Percentiles rank a stretch among this genome's conserved stretches.
phyloP scores from a whole-genome alignment of 2,113 vertebrate genomes.

The Sinosuthora webbiana region DNA sequence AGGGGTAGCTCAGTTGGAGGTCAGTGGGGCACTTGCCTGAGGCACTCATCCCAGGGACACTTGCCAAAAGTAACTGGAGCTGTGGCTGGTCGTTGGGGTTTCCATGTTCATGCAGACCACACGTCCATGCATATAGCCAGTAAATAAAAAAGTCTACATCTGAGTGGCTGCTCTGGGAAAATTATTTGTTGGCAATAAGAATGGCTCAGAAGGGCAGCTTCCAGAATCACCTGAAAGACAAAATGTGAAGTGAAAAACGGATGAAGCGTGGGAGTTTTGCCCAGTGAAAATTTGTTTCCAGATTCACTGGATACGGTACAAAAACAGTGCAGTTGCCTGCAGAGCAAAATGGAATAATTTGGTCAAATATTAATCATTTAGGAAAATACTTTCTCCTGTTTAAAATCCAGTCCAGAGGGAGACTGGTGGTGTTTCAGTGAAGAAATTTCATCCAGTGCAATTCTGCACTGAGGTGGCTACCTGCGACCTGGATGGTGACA shows the following conservation, averaged over 20 bases:
- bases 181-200: background rate
- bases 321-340: background rate
- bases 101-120: background rate
- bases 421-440: background rate
- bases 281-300: background rate
- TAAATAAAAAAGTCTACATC: background rate
- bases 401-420: background rate
- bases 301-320: background rate
- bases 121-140: background rate
- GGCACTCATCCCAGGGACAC: background rate
- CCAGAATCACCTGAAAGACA: background rate
- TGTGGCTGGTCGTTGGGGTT: background rate
- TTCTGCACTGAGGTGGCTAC: background rate
- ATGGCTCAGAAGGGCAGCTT: background rate
- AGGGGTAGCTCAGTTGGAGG: background rate
- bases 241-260: background rate
- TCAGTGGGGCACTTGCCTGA: background rate
- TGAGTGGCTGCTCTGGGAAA: background rate
- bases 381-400: background rate
- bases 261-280: background rate
- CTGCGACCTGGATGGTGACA: background rate
- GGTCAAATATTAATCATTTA: background rate
- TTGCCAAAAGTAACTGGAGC: background rate
- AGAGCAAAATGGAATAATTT: background rate
- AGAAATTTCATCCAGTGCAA: background rate